These are phyloP conservation scores for Acutogordius australiensis DNA, from an alignment of 2,888 invertebrate genomes.

Conservation along the genomic window DNA sequence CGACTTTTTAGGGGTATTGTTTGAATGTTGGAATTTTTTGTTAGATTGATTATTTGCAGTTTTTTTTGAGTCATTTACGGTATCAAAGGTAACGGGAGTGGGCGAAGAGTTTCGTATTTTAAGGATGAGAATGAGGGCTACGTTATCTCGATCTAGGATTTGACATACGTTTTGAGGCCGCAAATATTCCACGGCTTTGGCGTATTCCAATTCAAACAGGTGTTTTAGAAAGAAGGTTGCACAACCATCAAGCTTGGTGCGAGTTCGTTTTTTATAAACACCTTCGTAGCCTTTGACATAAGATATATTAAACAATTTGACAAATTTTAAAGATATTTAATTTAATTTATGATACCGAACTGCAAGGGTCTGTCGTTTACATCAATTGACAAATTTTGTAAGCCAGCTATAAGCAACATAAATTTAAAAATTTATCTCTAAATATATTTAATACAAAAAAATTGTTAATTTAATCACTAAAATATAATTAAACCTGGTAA, in stretches of 20 bases:
- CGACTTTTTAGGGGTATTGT: background rate
- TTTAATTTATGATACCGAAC: too few relatives aligned
- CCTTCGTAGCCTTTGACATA: constrained; percentile 38
- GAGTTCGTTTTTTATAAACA: constrained; percentile 52
- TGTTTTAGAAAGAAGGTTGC: constrained; percentile 47
- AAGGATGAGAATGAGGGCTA: constrained; percentile 49
- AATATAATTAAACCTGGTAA: too few relatives aligned
- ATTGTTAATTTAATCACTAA: too few relatives aligned
- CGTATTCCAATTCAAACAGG: constrained; percentile 37
- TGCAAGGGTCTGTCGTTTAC: background rate
- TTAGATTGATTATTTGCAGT: background rate
- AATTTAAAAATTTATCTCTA: too few relatives aligned
- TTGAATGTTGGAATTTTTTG: background rate
- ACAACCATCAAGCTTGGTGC: constrained; percentile 52
- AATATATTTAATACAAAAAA: too few relatives aligned
- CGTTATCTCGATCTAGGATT: constrained; percentile 51
- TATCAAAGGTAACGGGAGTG: background rate
- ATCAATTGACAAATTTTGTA: background rate
- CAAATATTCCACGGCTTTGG: constrained; percentile 38
- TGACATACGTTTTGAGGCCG: constrained; percentile 27
- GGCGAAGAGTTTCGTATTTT: constrained; percentile 14
- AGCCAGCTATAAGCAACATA: too few relatives aligned
- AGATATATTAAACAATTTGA: too few relatives aligned
- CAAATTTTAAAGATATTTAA: too few relatives aligned
- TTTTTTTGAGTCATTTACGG: too few relatives aligned